These are phyloP conservation scores for Leptinotarsa undecemlineata DNA, from an alignment of 1,140 invertebrate genomes.

Conservation along the genomic window DNA sequence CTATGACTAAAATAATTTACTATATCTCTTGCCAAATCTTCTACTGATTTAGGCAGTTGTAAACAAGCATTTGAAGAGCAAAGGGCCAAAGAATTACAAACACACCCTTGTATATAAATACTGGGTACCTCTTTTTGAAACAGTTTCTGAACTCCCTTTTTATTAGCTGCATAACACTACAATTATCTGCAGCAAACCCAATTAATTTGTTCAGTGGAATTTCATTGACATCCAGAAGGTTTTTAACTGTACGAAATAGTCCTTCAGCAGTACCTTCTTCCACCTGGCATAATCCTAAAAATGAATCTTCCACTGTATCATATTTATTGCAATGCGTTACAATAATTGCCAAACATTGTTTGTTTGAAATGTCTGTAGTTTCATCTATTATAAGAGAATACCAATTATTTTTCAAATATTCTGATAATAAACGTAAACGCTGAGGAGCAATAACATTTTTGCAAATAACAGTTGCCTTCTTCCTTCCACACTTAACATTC, in stretches of 20 bases:
- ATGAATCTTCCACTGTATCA: constrained; percentile 6
- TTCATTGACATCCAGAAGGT: constrained; percentile 15
- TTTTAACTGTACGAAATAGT: constrained; percentile 6
- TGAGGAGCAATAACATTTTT: background rate
- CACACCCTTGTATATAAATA: constrained; percentile 26
- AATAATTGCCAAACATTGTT: constrained; percentile 25
- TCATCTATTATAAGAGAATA: too few relatives aligned
- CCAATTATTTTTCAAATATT: background rate
- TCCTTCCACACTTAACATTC: constrained; percentile 21
- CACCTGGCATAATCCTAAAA: constrained; percentile 12
- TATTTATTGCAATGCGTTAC: constrained; percentile 7
- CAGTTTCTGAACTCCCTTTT: constrained; percentile 17
- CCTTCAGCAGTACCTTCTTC: constrained; percentile 22
- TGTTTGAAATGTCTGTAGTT: too few relatives aligned
- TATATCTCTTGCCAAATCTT: constrained; percentile 22
- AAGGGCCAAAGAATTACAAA: constrained; percentile 26
- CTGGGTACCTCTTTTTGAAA: constrained; percentile 21
- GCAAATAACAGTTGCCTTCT: constrained; percentile 18
- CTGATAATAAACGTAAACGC: constrained; percentile 8
- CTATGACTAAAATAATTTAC: constrained; percentile 18
- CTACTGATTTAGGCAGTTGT: constrained; percentile 20
- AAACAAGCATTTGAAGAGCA: constrained; percentile 18
- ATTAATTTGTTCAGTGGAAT: constrained; percentile 22
- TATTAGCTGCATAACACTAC: constrained; percentile 25
- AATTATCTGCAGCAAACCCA: constrained; percentile 26